A percentile compares a stretch with the other conserved stretches of the same genome.
phyloP scores from a whole-genome alignment of 2,113 vertebrate genomes.

The Fregata magnificens region DNA sequence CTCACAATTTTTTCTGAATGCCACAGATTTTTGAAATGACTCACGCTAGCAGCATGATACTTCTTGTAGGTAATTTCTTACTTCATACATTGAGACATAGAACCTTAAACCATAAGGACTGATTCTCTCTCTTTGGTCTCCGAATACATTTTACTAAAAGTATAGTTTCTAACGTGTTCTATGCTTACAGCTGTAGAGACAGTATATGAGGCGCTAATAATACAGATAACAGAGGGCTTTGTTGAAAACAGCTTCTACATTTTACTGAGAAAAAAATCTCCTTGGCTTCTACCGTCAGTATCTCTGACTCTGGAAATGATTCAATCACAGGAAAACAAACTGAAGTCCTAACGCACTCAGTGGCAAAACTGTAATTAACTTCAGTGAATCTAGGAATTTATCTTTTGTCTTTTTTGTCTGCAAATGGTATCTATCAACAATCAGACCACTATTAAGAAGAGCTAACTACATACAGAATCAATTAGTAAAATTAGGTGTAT shows the following conservation, averaged over 20 bases:
- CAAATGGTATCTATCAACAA: not conserved
- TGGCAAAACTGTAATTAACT: not conserved
- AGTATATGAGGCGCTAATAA: not conserved
- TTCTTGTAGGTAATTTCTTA: not conserved
- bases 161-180: not conserved
- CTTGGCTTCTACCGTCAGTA: not conserved
- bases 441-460: not conserved
- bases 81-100: not conserved
- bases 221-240: not conserved
- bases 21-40: not conserved
- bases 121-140: not conserved
- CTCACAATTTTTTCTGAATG: not conserved
- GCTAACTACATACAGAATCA: not conserved
- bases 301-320: not conserved
- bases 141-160: not conserved
- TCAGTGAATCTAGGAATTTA: not conserved
- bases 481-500: not conserved
- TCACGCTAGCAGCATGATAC: fast-evolving
- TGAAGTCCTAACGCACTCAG: not conserved
- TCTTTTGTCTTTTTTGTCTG: not conserved
- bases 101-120: not conserved
- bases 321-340: not conserved
- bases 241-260: not conserved
- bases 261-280: not conserved
- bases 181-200: not conserved